Percentiles rank a stretch among this genome's conserved stretches.
Conservation (phyloP, 1,140 invertebrate genomes). For the Olivierus martensii region DNA sequence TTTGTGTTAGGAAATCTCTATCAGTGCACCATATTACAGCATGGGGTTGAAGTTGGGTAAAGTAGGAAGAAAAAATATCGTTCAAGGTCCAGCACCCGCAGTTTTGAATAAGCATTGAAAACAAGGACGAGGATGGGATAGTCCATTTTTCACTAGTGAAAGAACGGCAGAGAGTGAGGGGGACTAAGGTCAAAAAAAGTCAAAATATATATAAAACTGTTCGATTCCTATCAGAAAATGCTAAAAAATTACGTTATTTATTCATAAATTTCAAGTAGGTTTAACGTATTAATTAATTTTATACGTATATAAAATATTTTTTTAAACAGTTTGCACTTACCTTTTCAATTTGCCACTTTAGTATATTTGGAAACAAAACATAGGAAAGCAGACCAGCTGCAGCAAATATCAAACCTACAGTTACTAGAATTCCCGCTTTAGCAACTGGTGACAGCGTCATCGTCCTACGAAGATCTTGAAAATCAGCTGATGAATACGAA, state of each 20-base stretch:
- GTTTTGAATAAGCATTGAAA: neutral
- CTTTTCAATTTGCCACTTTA: constrained; percentile 7
- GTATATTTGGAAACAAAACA: neutral
- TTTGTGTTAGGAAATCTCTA: too few species aligned
- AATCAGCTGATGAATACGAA: too few species aligned
- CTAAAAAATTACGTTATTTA: too few species aligned
- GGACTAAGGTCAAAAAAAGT: neutral
- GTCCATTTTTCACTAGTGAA: neutral
- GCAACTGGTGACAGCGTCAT: too few species aligned
- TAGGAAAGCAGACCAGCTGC: neutral
- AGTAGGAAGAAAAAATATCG: neutral
- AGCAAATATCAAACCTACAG: neutral
- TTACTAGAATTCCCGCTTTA: neutral
- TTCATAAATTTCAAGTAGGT: too few species aligned
- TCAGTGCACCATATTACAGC: too few species aligned
- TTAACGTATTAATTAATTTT: too few species aligned
- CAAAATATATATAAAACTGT: too few species aligned
- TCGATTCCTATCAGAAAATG: too few species aligned
- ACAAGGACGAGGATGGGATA: neutral
- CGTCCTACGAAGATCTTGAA: too few species aligned
- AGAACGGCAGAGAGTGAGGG: too few species aligned
- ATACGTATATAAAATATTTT: neutral
- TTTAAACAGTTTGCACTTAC: neutral
- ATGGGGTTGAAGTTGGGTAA: neutral
- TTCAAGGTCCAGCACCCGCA: neutral